Conservation (phyloP, 2,797 vertebrate species). For the Dermochelys coriacea region DNA sequence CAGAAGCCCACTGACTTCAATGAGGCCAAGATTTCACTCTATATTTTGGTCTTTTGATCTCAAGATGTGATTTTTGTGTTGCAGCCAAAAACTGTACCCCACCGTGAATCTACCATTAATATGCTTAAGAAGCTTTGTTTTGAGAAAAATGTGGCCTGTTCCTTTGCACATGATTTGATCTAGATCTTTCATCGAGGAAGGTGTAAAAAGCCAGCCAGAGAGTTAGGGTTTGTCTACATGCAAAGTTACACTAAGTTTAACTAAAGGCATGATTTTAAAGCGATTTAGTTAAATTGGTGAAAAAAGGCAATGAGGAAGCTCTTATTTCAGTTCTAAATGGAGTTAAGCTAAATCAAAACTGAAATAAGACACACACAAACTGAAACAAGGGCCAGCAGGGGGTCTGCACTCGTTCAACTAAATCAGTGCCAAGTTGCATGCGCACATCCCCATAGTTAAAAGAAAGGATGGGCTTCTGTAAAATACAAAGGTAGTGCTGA, state of each 20-base stretch:
- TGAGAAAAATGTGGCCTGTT: conserved; percentile 34
- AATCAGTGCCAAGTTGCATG: neutral
- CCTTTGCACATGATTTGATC: neutral
- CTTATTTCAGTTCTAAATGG: neutral
- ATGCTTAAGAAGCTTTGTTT: neutral
- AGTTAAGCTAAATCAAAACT: too few relatives aligned
- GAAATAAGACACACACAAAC: neutral
- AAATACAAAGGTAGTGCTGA: neutral
- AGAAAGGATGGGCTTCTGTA: neutral
- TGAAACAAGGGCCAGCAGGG: neutral
- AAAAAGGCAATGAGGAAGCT: neutral
- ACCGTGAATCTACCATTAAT: neutral
- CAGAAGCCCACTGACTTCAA: neutral
- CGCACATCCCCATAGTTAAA: neutral
- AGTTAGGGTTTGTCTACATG: neutral
- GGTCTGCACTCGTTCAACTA: neutral
- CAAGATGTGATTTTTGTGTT: neutral
- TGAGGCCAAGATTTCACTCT: neutral
- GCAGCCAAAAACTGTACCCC: neutral
- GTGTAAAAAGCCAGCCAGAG: neutral
- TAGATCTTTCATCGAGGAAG: neutral
- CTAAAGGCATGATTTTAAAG: neutral
- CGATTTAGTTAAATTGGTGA: neutral
- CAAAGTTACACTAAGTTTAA: neutral
- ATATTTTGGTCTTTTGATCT: neutral